phyloP scores from a whole-genome alignment of 2,113 vertebrate genomes.

The Trematomus loennbergii region DNA sequence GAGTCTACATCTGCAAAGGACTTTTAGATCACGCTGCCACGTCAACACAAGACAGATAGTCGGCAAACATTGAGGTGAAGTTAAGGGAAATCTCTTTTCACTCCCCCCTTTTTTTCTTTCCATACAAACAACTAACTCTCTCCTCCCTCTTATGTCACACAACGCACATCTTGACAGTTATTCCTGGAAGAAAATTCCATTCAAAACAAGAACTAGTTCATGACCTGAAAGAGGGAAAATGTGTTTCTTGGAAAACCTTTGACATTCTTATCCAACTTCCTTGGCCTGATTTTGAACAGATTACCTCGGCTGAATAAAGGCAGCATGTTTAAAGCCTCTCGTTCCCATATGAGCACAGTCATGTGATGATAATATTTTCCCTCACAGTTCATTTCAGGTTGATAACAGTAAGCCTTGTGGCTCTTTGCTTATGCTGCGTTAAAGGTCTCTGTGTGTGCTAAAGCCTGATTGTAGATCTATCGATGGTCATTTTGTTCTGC shows the following conservation, averaged over 20 bases:
- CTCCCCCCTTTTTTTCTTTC: neutral
- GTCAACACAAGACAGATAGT: slow-evolving; percentile 70
- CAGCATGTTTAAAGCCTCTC: slow-evolving; percentile 26
- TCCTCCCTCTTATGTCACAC: slow-evolving; percentile 1
- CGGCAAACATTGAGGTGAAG: slow-evolving; percentile 38
- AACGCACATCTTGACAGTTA: slow-evolving; percentile 31
- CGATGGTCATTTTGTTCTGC: neutral
- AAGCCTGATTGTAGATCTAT: neutral
- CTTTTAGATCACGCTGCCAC: slow-evolving; percentile 76
- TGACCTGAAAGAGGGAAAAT: slow-evolving; percentile 30
- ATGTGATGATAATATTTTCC: slow-evolving; percentile 25
- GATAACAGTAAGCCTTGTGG: neutral
- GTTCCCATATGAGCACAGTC: slow-evolving; percentile 26
- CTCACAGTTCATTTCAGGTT: slow-evolving; percentile 47
- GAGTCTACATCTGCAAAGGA: slow-evolving; percentile 70
- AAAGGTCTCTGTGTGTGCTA: neutral
- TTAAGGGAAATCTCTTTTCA: slow-evolving; percentile 22
- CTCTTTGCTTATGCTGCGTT: slow-evolving; percentile 8
- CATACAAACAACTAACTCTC: slow-evolving; percentile 27
- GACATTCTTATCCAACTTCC: slow-evolving; percentile 50
- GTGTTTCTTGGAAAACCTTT: slow-evolving; percentile 37
- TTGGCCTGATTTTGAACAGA: slow-evolving; percentile 40
- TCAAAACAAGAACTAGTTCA: slow-evolving; percentile 43
- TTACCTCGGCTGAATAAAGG: slow-evolving; percentile 34
- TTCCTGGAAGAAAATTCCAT: slow-evolving; percentile 34